Evolutionary conservation across 2,113 vertebrate genomes (phyloP).

Genomic region (Ctenomys sociabilis): DNA sequence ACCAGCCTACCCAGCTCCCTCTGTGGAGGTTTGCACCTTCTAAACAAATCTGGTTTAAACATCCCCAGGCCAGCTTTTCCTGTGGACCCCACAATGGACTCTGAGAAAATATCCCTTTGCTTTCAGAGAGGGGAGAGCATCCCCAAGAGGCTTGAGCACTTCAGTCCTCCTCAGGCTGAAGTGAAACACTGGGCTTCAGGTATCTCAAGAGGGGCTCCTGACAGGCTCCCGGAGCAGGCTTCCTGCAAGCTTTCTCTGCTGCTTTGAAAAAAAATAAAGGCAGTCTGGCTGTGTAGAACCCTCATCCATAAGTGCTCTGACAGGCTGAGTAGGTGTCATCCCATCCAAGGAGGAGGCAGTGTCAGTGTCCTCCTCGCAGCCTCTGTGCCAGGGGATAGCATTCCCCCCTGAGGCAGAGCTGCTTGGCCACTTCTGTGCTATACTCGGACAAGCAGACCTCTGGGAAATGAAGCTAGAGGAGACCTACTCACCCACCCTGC

Average conservation of each 20-base stretch:
- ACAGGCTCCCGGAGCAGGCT: background rate
- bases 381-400: accelerated
- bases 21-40: background rate
- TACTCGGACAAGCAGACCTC: background rate
- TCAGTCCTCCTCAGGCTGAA: background rate
- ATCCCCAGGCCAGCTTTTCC: background rate
- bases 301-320: too few relatives aligned
- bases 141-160: background rate
- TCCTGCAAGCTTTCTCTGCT: background rate
- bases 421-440: accelerated
- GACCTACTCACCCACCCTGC: background rate
- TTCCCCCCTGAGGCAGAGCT: background rate
- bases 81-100: accelerated
- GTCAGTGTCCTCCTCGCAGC: background rate
- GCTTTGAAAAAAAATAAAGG: background rate
- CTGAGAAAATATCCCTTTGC: background rate
- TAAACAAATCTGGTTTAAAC: background rate
- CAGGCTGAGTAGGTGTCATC: background rate
- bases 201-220: background rate
- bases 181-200: background rate
- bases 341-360: background rate
- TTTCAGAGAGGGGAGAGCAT: background rate
- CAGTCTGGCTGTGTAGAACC: background rate
- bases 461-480: background rate
- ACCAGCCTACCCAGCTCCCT: background rate